Evolutionary conservation across 2,797 vertebrate species (phyloP).

Genomic region (Spinus pinus): DNA sequence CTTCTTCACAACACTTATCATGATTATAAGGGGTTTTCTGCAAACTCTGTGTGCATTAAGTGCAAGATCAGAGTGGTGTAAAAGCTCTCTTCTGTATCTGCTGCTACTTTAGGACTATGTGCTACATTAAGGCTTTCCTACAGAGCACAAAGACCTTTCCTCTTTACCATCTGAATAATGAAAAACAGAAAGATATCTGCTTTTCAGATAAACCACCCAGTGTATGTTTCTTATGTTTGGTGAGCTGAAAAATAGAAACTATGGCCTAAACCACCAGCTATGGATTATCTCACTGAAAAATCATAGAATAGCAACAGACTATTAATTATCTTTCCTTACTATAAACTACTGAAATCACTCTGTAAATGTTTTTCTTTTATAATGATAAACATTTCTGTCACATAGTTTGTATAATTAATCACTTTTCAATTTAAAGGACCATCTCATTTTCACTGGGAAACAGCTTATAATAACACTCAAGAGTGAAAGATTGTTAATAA

Average conservation of each 20-base stretch:
- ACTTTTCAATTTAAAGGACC: conserved; percentile 9
- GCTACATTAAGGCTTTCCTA: background rate
- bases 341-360: conserved; percentile 36
- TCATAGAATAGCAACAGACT: conserved; percentile 49
- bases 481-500: conserved; percentile 40
- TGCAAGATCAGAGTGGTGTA: background rate
- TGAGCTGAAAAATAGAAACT: background rate
- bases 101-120: background rate
- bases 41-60: background rate
- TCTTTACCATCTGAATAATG: background rate
- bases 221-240: background rate
- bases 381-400: conserved; percentile 59
- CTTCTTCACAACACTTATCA: background rate
- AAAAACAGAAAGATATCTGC: background rate
- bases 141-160: background rate
- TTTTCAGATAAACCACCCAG: background rate
- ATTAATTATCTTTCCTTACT: conserved; percentile 55
- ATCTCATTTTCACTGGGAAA: conserved; percentile 51
- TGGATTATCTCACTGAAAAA: conserved; percentile 52
- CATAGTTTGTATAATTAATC: conserved; percentile 41
- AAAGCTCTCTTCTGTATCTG: background rate
- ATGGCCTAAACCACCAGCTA: background rate
- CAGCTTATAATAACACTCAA: conserved; percentile 48
- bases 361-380: conserved; percentile 66
- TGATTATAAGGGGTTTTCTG: background rate